Evolutionary conservation across 2,797 vertebrate genomes (phyloP).

Genomic region (Periparus ater): DNA sequence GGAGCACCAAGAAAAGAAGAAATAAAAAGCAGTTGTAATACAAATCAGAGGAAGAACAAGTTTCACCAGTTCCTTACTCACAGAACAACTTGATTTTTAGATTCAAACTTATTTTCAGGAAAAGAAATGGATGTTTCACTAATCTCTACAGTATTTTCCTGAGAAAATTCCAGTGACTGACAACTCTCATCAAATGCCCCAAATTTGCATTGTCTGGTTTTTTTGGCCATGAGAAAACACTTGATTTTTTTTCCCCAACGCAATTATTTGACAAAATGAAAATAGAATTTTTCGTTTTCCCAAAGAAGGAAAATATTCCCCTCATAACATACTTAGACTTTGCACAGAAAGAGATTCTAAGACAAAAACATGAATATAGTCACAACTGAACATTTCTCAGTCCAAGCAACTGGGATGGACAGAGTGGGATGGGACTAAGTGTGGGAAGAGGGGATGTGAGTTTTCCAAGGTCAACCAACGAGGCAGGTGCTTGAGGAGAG

Average conservation of each 20-base stretch:
- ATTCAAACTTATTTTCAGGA: background rate
- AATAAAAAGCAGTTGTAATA: background rate
- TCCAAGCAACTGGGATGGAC: background rate
- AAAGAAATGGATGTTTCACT: background rate
- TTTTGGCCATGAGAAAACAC: background rate
- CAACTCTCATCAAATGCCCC: background rate
- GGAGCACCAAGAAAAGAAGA: background rate
- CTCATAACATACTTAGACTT: background rate
- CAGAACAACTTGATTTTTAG: background rate
- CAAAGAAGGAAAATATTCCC: background rate
- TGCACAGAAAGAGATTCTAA: background rate
- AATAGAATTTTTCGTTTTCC: background rate
- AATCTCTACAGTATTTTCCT: background rate
- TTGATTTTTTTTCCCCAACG: background rate
- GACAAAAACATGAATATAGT: rapidly evolving
- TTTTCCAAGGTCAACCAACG: background rate
- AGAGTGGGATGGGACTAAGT: background rate
- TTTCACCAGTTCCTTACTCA: background rate
- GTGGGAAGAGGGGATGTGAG: background rate
- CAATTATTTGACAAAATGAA: background rate
- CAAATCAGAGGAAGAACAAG: background rate
- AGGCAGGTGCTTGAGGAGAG: background rate
- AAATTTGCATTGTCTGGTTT: background rate
- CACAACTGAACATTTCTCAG: background rate
- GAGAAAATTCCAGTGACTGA: background rate